These are phyloP conservation scores for Pyrochroa serraticornis DNA, from an alignment of 2,888 invertebrate genomes.

Conservation along the genomic window DNA sequence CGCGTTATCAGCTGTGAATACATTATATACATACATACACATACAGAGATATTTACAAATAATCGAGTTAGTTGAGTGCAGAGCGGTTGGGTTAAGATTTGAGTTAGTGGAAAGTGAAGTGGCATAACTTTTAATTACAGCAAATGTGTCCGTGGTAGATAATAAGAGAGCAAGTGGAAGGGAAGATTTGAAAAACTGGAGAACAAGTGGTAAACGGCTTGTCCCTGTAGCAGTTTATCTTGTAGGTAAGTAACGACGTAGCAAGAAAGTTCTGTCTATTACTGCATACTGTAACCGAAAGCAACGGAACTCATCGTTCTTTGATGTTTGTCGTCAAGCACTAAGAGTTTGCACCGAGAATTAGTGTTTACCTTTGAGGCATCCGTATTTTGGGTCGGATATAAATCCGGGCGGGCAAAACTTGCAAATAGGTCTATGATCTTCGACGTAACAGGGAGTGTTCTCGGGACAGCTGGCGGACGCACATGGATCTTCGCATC, in stretches of 20 bases:
- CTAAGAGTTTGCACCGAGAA: slow-evolving; percentile 44
- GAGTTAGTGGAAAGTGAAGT: slow-evolving; percentile 26
- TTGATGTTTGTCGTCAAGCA: slow-evolving; percentile 48
- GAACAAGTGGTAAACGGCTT: slow-evolving; percentile 32
- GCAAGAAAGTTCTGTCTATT: slow-evolving; percentile 44
- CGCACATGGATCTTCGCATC: slow-evolving; percentile 89
- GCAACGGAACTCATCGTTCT: slow-evolving; percentile 47
- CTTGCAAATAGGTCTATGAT: slow-evolving; percentile 94
- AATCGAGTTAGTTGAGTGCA: slow-evolving; percentile 28
- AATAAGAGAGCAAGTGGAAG: slow-evolving; percentile 15
- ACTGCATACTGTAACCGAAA: slow-evolving; percentile 51
- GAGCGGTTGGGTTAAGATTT: slow-evolving; percentile 32
- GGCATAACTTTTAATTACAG: slow-evolving; percentile 10
- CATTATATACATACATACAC: slow-evolving; percentile 51
- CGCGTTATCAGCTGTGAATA: slow-evolving; percentile 58
- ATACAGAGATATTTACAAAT: slow-evolving; percentile 46
- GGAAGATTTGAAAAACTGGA: slow-evolving; percentile 20
- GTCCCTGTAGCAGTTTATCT: slow-evolving; percentile 35
- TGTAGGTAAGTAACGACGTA: slow-evolving; percentile 43
- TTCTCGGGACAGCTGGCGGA: slow-evolving; percentile 82
- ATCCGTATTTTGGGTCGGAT: slow-evolving; percentile 91
- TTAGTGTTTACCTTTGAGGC: slow-evolving; percentile 87
- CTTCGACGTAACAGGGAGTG: slow-evolving; percentile 91
- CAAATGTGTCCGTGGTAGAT: slow-evolving; percentile 6
- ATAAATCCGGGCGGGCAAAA: slow-evolving; percentile 93